Evolutionary conservation across 2,113 vertebrate genomes (phyloP).

Genomic region (Trematocara marginatum): DNA sequence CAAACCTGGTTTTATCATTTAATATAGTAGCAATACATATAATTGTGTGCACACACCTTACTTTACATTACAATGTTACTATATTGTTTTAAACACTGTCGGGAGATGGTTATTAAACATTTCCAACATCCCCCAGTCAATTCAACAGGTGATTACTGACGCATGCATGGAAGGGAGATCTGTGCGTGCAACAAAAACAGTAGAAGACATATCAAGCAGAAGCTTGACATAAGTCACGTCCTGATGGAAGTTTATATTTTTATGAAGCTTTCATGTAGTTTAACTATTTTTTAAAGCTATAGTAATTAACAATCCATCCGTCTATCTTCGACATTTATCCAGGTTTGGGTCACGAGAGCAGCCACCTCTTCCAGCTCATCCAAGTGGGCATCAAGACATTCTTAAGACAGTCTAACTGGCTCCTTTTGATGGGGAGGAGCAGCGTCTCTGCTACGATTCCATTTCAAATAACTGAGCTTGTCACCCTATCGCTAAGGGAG

Average conservation of each 20-base stretch:
- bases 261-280: not conserved
- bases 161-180: not conserved
- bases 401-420: not conserved
- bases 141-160: not conserved
- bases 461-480: not conserved
- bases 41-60: not conserved
- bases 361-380: not conserved
- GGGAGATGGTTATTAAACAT: not conserved
- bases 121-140: not conserved
- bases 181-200: not conserved
- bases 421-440: not conserved
- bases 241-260: not conserved
- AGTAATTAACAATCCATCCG: not conserved
- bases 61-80: not conserved
- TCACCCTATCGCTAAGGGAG: not conserved
- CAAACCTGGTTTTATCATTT: conserved; percentile 9
- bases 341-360: not conserved
- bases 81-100: not conserved
- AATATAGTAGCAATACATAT: not conserved
- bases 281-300: not conserved
- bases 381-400: not conserved
- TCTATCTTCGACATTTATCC: not conserved
- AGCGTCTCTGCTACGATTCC: not conserved
- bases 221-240: not conserved
- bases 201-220: not conserved